A percentile compares a stretch with the other conserved stretches of the same genome.
These are phyloP conservation scores for Cyrtonyx montezumae DNA, from an alignment of 2,113 vertebrate genomes.

Conservation along the genomic window DNA sequence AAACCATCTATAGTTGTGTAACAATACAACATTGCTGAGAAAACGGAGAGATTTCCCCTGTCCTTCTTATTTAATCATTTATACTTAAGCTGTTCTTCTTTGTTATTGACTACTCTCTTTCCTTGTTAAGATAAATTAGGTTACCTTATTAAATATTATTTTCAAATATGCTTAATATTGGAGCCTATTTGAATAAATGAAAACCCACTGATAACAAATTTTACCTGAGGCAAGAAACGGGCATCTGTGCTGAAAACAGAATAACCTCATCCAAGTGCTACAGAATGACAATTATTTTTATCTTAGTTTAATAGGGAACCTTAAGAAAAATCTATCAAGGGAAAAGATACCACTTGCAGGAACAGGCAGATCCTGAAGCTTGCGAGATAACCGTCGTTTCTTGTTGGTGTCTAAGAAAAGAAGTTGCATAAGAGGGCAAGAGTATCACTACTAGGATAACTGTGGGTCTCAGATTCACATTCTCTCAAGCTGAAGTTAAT, in stretches of 20 bases:
- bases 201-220: neutral
- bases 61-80: neutral
- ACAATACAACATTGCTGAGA: neutral
- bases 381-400: neutral
- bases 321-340: neutral
- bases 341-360: neutral
- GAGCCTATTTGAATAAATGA: neutral
- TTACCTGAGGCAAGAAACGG: neutral
- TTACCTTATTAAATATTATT: neutral
- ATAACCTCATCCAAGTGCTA: neutral
- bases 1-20: neutral
- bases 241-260: neutral
- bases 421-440: neutral
- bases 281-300: neutral
- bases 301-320: neutral
- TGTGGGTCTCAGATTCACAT: neutral
- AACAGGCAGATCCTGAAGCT: neutral
- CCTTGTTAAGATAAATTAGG: neutral
- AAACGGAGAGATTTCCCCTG: neutral
- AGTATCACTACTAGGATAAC: neutral
- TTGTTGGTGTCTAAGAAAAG: neutral
- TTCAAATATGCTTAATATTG: neutral
- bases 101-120: neutral
- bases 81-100: neutral
- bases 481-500: neutral